These are phyloP conservation scores for Mus spicilegus DNA, from an alignment of 2,113 vertebrate species.

Conservation along the genomic window DNA sequence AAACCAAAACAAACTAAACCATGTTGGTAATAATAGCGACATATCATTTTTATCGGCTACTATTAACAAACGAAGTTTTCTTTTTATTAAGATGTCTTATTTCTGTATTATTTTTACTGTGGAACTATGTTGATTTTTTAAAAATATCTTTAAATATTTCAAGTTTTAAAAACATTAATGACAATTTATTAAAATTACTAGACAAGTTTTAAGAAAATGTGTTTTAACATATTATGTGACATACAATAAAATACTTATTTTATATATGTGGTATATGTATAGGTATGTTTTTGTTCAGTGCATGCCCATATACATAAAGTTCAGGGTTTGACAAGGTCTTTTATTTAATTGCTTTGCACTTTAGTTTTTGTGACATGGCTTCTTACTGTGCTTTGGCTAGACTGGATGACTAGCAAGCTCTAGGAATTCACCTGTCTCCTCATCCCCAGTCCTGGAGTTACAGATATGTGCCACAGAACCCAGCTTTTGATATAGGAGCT, in stretches of 20 bases:
- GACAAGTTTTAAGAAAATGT: not conserved
- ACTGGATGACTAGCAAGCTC: too few species aligned
- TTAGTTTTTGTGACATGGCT: not conserved
- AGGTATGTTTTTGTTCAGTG: not conserved
- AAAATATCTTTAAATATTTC: not conserved
- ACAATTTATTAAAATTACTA: not conserved
- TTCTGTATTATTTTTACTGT: not conserved
- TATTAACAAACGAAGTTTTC: not conserved
- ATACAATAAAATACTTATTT: not conserved
- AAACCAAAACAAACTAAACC: not conserved
- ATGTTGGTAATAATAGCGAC: not conserved
- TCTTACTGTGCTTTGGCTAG: not conserved
- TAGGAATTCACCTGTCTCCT: not conserved
- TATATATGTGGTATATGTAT: not conserved
- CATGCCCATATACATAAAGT: not conserved
- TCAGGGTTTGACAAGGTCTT: not conserved
- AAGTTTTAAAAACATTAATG: not conserved
- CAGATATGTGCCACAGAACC: not conserved
- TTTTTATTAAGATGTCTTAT: not conserved
- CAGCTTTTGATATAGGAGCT: not conserved
- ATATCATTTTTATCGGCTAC: not conserved
- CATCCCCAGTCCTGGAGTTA: not conserved
- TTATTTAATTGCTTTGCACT: not conserved
- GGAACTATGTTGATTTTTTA: not conserved
- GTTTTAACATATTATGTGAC: not conserved